phyloP scores from a whole-genome alignment of 1,140 invertebrate species.

The Pogonomyrmex barbatus region DNA sequence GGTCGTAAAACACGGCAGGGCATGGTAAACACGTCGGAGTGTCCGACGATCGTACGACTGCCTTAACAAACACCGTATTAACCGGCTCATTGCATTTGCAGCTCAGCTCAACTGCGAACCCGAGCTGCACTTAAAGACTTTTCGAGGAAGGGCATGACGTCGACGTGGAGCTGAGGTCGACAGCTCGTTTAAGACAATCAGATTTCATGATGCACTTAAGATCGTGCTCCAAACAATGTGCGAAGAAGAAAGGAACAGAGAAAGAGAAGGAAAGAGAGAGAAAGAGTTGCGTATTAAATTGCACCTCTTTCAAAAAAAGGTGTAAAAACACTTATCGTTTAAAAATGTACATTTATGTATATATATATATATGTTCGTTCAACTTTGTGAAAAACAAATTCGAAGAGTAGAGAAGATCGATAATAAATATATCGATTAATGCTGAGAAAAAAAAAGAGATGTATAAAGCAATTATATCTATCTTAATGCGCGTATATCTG shows the following conservation, averaged over 20 bases:
- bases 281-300: background rate
- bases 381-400: background rate
- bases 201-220: conserved; percentile 18
- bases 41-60: conserved; percentile 33
- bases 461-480: background rate
- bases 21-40: conserved; percentile 57
- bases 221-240: background rate
- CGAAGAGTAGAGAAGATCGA: background rate
- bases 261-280: no score
- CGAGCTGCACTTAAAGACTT: conserved; percentile 33
- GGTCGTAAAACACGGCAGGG: conserved; percentile 65
- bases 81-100: conserved; percentile 60
- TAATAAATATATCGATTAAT: background rate
- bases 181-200: conserved; percentile 35
- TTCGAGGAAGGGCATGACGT: conserved; percentile 7
- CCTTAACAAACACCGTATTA: conserved; percentile 72
- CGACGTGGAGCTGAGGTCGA: conserved; percentile 1
- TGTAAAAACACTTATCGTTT: background rate
- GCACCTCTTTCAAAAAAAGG: background rate
- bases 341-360: background rate
- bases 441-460: background rate
- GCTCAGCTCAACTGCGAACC: conserved; percentile 20
- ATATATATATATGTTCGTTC: background rate
- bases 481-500: background rate
- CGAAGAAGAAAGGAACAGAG: background rate